A percentile compares a stretch with the other conserved stretches of the same genome.
Evolutionary conservation across 1,140 invertebrate genomes (phyloP).

Genomic region (Drosophila simulans): DNA sequence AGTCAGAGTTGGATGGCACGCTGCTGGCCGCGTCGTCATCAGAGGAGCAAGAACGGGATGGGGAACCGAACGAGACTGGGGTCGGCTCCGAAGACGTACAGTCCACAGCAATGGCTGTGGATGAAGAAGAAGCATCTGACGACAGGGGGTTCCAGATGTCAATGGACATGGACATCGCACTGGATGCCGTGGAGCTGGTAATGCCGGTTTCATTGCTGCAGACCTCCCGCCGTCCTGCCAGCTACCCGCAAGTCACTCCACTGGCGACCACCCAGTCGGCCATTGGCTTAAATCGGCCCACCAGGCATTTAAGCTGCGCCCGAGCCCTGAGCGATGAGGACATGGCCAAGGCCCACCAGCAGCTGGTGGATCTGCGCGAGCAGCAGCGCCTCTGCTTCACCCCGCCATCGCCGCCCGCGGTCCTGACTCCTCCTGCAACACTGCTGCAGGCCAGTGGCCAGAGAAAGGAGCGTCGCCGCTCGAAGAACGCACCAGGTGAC

Average conservation of each 20-base stretch:
- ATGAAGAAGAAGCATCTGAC: neutral
- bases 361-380: slow-evolving; percentile 47
- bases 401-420: neutral
- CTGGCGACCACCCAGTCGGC: neutral
- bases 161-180: neutral
- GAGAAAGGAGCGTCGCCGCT: slow-evolving; percentile 21
- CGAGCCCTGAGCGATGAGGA: slow-evolving; percentile 27
- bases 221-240: slow-evolving; percentile 1
- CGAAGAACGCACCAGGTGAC: slow-evolving; percentile 8
- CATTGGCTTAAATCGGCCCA: slow-evolving; percentile 2
- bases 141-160: neutral
- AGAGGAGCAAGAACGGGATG: neutral
- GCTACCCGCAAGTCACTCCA: slow-evolving; percentile 4
- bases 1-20: neutral
- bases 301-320: neutral
- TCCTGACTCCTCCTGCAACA: neutral
- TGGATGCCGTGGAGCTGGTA: slow-evolving; percentile 5
- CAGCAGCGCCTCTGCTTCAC: slow-evolving; percentile 21
- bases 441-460: slow-evolving; percentile 4
- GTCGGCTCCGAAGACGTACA: neutral
- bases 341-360: slow-evolving; percentile 42
- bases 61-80: neutral
- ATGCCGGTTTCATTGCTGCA: neutral
- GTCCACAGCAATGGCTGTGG: neutral
- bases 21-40: neutral